Conservation (phyloP, 2,888 invertebrate genomes). For the Drosophila percnosoma region DNA sequence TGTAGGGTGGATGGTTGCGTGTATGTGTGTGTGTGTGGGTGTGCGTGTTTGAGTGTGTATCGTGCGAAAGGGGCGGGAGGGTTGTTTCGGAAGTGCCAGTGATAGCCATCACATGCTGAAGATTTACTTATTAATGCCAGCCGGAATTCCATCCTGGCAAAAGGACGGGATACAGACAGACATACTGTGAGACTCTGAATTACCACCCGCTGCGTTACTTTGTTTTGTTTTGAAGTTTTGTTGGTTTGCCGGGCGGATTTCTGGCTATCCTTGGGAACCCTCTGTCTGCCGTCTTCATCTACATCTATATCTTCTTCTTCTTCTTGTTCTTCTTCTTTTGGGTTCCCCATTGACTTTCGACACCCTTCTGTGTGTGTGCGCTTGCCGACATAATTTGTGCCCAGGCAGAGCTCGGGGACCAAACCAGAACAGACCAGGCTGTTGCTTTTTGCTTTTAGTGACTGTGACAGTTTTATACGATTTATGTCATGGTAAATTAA, state of each 20-base stretch:
- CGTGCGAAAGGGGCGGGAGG: not conserved
- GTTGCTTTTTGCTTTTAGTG: conserved; percentile 77
- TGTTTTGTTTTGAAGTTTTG: conserved; percentile 68
- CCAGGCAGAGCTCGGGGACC: conserved; percentile 28
- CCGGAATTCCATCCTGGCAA: conserved; percentile 68
- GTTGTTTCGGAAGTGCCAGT: conserved; percentile 67
- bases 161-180: conserved; percentile 18
- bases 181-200: conserved; percentile 9
- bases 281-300: conserved; percentile 3
- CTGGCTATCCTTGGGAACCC: conserved; percentile 17
- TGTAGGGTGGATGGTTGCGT: conserved; percentile 11
- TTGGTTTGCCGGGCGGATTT: conserved; percentile 28
- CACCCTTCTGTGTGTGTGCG: conserved; percentile 66
- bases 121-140: conserved; percentile 78
- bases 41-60: conserved; percentile 1
- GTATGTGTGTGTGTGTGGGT: conserved; percentile 6
- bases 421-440: conserved; percentile 44
- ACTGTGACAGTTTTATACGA: conserved; percentile 80
- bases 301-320: conserved; percentile 7
- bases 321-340: not conserved
- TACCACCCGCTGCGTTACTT: conserved; percentile 49
- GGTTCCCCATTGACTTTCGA: conserved; percentile 69
- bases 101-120: conserved; percentile 79
- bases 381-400: conserved; percentile 69
- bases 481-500: conserved; percentile 80